Percentiles rank a stretch among this genome's conserved stretches.
phyloP scores from a whole-genome alignment of 2,888 invertebrate species.

The Carabus problematicus region DNA sequence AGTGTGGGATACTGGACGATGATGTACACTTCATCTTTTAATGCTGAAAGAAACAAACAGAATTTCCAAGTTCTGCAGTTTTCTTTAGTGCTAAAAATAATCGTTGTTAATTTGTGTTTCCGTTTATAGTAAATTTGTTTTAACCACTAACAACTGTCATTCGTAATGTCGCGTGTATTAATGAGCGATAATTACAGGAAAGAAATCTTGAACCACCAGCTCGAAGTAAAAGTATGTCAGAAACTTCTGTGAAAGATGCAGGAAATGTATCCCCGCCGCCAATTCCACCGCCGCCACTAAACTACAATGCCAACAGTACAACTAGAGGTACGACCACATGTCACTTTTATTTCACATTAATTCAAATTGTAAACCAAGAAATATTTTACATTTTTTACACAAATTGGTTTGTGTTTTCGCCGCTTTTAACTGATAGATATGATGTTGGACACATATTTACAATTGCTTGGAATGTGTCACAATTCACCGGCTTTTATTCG shows the following conservation, averaged over 20 bases:
- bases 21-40: too few relatives aligned
- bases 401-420: too few relatives aligned
- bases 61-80: too few relatives aligned
- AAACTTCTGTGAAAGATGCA: constrained; percentile 48
- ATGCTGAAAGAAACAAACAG: too few relatives aligned
- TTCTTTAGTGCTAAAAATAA: neutral
- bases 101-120: constrained; percentile 16
- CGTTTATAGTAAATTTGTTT: neutral
- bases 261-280: constrained; percentile 70
- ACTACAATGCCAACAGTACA: constrained; percentile 59
- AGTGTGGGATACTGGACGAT: too few relatives aligned
- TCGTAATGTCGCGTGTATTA: constrained; percentile 1
- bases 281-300: constrained; percentile 69
- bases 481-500: constrained; percentile 30
- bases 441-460: constrained; percentile 20
- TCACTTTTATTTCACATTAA: neutral
- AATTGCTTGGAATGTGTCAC: constrained; percentile 36
- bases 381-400: too few relatives aligned
- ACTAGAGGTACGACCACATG: constrained; percentile 26
- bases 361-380: neutral
- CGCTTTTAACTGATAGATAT: constrained; percentile 7
- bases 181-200: constrained; percentile 47
- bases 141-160: neutral
- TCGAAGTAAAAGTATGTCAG: constrained; percentile 55
- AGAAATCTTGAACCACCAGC: constrained; percentile 50